phyloP scores from a whole-genome alignment of 2,888 invertebrate species.

The Hypsopygia costalis region DNA sequence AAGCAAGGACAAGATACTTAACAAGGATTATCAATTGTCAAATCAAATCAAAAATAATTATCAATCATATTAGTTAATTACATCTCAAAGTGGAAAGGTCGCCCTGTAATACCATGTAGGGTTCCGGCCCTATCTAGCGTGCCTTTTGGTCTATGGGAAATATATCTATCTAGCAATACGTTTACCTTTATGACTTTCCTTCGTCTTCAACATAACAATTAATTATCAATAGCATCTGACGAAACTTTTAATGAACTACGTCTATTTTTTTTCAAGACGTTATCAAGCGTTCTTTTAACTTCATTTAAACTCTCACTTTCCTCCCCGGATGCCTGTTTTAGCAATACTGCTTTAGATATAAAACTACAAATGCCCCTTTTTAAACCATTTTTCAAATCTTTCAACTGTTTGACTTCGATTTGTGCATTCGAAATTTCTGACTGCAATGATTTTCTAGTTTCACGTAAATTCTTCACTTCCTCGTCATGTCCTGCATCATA shows the following conservation, averaged over 20 bases:
- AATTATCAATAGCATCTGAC: neutral
- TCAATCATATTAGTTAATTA: no score
- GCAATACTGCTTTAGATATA: conserved; percentile 6
- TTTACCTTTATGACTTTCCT: no score
- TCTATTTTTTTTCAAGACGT: neutral
- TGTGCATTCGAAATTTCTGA: conserved; percentile 1
- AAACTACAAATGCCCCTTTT: conserved; percentile 6
- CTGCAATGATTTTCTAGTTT: neutral
- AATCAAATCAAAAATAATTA: no score
- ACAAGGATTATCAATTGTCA: no score
- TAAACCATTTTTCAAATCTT: conserved; percentile 5
- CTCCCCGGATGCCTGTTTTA: conserved; percentile 1
- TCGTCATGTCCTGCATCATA: neutral
- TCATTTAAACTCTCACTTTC: conserved; percentile 1
- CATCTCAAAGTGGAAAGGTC: no score
- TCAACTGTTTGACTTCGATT: conserved; percentile 1
- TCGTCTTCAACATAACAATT: no score
- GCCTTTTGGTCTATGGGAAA: no score
- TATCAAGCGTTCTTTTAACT: conserved; percentile 5
- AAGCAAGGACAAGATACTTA: no score
- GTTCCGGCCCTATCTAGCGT: no score
- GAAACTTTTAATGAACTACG: neutral
- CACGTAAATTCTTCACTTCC: neutral
- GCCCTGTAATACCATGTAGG: no score
- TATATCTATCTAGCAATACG: no score